Percentiles rank a stretch among this genome's conserved stretches.
phyloP scores from a whole-genome alignment of 2,113 vertebrate genomes.

The Spheniscus mendiculus region DNA sequence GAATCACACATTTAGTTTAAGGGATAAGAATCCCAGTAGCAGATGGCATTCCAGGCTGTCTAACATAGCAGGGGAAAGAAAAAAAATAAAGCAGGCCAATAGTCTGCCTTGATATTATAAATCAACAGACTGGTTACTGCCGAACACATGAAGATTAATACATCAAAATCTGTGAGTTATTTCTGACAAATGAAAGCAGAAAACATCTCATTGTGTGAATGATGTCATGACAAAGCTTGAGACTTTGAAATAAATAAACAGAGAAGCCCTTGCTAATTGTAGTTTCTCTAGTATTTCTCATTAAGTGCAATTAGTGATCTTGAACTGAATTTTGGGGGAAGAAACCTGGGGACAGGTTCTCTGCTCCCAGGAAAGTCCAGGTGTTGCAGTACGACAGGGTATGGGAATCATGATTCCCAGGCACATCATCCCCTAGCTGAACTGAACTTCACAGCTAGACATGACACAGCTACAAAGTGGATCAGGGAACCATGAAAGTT shows the following conservation, averaged over 20 bases:
- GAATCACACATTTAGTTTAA: constrained; percentile 70
- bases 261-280: background rate
- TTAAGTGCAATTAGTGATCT: background rate
- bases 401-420: background rate
- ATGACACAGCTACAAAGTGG: background rate
- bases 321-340: background rate
- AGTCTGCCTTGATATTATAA: constrained; percentile 41
- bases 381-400: background rate
- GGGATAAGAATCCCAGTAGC: constrained; percentile 67
- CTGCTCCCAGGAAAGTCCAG: background rate
- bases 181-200: background rate
- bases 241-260: background rate
- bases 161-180: constrained; percentile 16
- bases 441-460: background rate
- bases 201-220: background rate
- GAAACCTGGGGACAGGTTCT: background rate
- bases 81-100: constrained; percentile 6
- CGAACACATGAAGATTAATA: constrained; percentile 42
- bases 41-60: constrained; percentile 71
- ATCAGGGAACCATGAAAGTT: background rate
- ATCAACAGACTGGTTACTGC: constrained; percentile 61
- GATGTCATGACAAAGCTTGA: background rate
- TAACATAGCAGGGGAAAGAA: constrained; percentile 20
- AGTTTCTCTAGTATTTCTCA: background rate
- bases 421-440: background rate